Evolutionary conservation across 2,888 invertebrate species (phyloP).

Genomic region (Cybosia mesomella): DNA sequence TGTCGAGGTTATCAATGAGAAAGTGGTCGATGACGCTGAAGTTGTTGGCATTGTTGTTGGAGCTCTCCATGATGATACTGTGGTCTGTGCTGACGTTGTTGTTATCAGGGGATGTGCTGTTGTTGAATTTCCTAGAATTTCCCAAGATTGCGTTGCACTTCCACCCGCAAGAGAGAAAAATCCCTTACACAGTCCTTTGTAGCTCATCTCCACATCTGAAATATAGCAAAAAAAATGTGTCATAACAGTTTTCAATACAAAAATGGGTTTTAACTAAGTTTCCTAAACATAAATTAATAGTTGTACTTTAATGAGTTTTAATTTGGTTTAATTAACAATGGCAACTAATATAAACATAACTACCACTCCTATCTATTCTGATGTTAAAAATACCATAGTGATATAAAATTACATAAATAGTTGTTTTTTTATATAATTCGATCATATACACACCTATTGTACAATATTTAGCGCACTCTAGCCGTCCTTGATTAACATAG

Average conservation of each 20-base stretch:
- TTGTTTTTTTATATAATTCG: not conserved
- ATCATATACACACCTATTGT: conserved; percentile 72
- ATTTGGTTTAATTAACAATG: not conserved
- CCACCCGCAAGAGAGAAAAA: not conserved
- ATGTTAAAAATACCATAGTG: not conserved
- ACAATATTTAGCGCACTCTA: conserved; percentile 73
- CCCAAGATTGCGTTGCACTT: conserved; percentile 8
- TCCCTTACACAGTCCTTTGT: conserved; percentile 1
- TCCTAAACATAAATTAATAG: not conserved
- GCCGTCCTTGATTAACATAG: conserved; percentile 67
- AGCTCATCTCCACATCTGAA: conserved; percentile 13
- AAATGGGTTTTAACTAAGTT: not conserved
- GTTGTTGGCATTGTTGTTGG: not conserved
- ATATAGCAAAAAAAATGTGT: not conserved
- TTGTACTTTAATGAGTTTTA: not conserved
- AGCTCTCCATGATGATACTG: not conserved
- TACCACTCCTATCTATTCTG: not conserved
- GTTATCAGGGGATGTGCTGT: not conserved
- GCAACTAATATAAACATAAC: no score
- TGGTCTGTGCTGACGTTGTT: not conserved
- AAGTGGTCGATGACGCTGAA: not conserved
- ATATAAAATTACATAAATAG: not conserved
- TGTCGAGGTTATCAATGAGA: not conserved
- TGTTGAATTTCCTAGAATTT: not conserved
- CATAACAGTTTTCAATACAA: not conserved